A percentile compares a stretch with the other conserved stretches of the same genome.
These are phyloP conservation scores for Copsychus sechellarum DNA, from an alignment of 2,113 vertebrate genomes.

Conservation along the genomic window DNA sequence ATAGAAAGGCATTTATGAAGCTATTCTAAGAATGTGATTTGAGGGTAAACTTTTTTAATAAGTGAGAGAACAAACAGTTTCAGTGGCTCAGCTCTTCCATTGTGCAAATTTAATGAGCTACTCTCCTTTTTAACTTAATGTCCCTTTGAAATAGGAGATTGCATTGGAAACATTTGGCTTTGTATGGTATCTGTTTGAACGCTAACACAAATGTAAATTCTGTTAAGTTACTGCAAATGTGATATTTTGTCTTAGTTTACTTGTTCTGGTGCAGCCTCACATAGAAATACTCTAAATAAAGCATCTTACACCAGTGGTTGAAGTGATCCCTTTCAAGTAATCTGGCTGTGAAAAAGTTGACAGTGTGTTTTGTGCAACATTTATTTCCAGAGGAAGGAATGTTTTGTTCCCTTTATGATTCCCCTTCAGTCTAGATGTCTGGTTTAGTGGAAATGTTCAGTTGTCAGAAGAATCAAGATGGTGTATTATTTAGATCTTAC, in stretches of 20 bases:
- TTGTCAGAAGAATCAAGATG: conserved; percentile 78
- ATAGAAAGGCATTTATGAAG: conserved; percentile 18
- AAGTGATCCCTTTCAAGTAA: neutral
- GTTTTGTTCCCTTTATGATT: conserved; percentile 38
- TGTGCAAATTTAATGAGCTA: conserved; percentile 26
- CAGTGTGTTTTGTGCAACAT: neutral
- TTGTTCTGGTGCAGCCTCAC: neutral
- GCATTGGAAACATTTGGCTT: conserved; percentile 11
- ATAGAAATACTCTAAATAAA: neutral
- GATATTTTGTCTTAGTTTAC: neutral
- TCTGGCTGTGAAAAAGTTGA: neutral
- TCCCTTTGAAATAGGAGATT: conserved; percentile 22
- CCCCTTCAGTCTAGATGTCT: conserved; percentile 66
- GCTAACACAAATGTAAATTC: neutral
- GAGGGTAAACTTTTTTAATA: neutral
- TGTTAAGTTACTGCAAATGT: neutral
- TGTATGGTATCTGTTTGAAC: neutral
- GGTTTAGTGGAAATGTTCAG: conserved; percentile 78
- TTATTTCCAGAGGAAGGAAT: conserved; percentile 55
- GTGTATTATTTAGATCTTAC: conserved; percentile 78
- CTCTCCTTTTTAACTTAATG: conserved; percentile 9
- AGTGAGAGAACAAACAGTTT: conserved; percentile 34
- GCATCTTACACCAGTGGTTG: neutral
- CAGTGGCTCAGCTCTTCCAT: neutral
- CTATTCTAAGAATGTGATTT: neutral